phyloP scores from a whole-genome alignment of 1,140 invertebrate species.

The Neotoxoptera formosana region DNA sequence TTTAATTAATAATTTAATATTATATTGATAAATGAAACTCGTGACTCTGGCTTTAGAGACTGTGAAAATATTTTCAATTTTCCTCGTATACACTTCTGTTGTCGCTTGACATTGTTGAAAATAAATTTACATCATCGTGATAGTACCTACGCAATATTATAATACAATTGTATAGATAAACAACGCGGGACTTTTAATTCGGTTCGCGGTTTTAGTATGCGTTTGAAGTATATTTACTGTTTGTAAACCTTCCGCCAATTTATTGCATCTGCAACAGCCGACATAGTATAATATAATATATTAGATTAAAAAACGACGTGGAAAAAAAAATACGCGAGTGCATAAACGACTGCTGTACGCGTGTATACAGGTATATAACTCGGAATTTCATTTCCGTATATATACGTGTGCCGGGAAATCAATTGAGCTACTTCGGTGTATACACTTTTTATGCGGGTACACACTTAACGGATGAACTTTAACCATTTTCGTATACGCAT shows the following conservation, averaged over 20 bases:
- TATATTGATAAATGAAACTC: not conserved
- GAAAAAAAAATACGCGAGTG: not conserved
- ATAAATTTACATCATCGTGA: too few relatives aligned
- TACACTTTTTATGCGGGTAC: not conserved
- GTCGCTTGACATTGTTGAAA: too few relatives aligned
- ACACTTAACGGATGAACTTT: slow-evolving; percentile 9
- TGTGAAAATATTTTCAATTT: too few relatives aligned
- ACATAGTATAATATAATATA: too few relatives aligned
- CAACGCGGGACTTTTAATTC: not conserved
- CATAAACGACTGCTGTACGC: not conserved
- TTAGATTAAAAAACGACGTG: not conserved
- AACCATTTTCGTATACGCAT: not conserved
- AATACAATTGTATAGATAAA: not conserved
- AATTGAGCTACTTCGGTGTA: not conserved
- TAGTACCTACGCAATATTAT: too few relatives aligned
- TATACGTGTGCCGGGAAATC: not conserved
- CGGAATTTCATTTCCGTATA: not conserved
- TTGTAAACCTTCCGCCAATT: not conserved
- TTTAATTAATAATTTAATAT: not conserved
- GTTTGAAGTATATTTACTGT: not conserved
- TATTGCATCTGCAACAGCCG: not conserved
- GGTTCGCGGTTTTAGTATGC: not conserved
- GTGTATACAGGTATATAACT: not conserved
- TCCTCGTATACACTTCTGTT: too few relatives aligned
- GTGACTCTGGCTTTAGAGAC: too few relatives aligned